Evolutionary conservation across 2,888 invertebrate species (phyloP).

Genomic region (Muscina levida): DNA sequence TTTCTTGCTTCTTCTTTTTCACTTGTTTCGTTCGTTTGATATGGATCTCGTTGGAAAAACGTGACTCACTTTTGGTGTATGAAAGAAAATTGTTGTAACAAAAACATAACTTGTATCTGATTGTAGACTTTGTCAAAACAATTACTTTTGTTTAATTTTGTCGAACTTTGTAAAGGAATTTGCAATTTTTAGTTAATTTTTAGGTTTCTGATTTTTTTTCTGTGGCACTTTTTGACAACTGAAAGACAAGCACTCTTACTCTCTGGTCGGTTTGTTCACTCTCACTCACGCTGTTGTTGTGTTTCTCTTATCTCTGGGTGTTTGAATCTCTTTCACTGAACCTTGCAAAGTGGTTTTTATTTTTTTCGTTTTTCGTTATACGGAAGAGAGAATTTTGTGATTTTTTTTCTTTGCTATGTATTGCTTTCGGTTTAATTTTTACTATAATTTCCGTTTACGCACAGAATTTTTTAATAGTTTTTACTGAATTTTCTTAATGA

Average conservation of each 20-base stretch:
- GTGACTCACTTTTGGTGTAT: constrained; percentile 57
- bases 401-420: constrained; percentile 20
- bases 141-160: neutral
- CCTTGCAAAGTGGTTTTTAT: neutral
- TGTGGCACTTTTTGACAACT: neutral
- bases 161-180: neutral
- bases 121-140: no score
- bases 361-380: neutral
- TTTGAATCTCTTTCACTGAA: neutral
- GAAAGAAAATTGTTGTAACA: constrained; percentile 24
- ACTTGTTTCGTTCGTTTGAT: constrained; percentile 6
- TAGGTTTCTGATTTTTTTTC: neutral
- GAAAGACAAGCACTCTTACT: neutral
- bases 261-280: neutral
- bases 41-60: constrained; percentile 39
- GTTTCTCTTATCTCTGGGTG: neutral
- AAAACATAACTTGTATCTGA: no score
- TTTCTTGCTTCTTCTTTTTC: neutral
- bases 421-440: constrained; percentile 23
- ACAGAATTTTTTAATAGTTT: constrained; percentile 19
- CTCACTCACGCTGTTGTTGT: neutral
- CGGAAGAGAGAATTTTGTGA: neutral
- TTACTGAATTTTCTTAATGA: neutral
- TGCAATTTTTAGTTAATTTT: constrained; percentile 2
- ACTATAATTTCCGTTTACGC: constrained; percentile 37